phyloP scores from a whole-genome alignment of 2,888 invertebrate species.

The Gisinianus flammeolus region DNA sequence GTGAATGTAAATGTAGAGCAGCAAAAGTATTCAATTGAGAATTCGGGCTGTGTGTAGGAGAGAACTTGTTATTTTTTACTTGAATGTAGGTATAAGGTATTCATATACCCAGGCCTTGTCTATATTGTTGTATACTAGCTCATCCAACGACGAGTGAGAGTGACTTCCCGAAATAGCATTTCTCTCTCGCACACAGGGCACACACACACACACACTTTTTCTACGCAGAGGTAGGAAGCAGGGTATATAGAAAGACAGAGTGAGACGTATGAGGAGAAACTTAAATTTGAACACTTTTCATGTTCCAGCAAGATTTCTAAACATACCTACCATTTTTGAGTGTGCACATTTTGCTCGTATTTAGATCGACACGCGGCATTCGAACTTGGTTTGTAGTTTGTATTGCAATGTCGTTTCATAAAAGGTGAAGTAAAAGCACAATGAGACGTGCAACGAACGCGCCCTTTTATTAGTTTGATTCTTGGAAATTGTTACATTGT shows the following conservation, averaged over 20 bases:
- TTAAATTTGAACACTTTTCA: constrained; percentile 20
- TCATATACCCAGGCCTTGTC: not conserved
- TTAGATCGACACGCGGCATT: constrained; percentile 4
- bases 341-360: constrained; percentile 1
- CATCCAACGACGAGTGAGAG: not conserved
- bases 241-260: constrained; percentile 2
- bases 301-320: constrained; percentile 19
- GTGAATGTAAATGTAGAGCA: constrained; percentile 19
- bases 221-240: not conserved
- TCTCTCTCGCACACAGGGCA: not conserved
- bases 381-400: not conserved
- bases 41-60: not conserved
- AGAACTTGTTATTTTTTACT: too few species aligned
- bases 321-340: not conserved
- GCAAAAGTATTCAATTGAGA: constrained; percentile 8
- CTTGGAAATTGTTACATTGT: not conserved
- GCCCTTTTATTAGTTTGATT: not conserved
- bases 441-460: not conserved
- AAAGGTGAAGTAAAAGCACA: not conserved
- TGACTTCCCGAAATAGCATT: constrained; percentile 37
- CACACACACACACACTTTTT: too few species aligned
- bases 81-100: not conserved
- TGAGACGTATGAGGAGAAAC: not conserved
- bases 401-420: not conserved
- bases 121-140: constrained; percentile 12